These are phyloP conservation scores for Pseudorasbora parva DNA, from an alignment of 2,113 vertebrate species.

Conservation along the genomic window DNA sequence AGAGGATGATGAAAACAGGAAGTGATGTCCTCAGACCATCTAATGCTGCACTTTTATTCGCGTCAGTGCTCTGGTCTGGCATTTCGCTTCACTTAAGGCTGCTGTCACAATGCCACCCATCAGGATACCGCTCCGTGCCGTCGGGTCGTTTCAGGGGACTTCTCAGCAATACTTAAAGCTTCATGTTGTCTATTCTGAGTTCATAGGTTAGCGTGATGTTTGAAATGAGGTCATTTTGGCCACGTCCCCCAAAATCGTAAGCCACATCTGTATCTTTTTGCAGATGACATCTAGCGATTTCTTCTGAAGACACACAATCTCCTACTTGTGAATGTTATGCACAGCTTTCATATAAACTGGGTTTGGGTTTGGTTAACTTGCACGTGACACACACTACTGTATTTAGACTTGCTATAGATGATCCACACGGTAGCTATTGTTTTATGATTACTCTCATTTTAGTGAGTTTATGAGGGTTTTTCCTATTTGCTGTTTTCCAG, in stretches of 20 bases:
- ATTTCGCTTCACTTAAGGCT: not conserved
- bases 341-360: not conserved
- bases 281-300: not conserved
- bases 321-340: not conserved
- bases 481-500: conserved; percentile 29
- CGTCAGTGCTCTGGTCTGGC: not conserved
- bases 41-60: not conserved
- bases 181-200: not conserved
- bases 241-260: not conserved
- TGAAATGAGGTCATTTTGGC: not conserved
- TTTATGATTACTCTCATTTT: conserved; percentile 46
- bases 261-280: not conserved
- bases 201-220: not conserved
- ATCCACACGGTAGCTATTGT: conserved; percentile 62
- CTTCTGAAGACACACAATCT: not conserved
- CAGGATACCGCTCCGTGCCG: not conserved
- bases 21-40: not conserved
- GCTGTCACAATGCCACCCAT: not conserved
- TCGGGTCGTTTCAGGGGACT: not conserved
- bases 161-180: not conserved
- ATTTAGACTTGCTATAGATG: conserved; percentile 21
- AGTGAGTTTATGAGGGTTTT: conserved; percentile 5
- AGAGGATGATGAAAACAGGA: conserved; percentile 22
- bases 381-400: not conserved
- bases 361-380: not conserved